Evolutionary conservation across 2,797 vertebrate species (phyloP).

Genomic region (Parambassis ranga): DNA sequence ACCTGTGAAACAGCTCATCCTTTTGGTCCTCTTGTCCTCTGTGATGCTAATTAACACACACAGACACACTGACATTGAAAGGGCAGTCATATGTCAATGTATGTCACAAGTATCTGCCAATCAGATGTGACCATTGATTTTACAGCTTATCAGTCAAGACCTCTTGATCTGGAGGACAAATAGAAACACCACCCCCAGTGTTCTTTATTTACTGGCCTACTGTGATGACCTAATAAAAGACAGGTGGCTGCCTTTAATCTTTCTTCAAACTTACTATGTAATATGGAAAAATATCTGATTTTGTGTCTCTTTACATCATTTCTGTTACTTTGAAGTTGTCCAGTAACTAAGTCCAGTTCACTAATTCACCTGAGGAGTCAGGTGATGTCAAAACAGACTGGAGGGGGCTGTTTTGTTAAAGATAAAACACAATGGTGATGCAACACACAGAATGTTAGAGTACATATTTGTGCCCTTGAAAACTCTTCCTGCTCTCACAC

Average conservation of each 20-base stretch:
- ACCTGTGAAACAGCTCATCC: not conserved
- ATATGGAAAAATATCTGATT: too few species aligned
- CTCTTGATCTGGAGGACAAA: conserved; percentile 12
- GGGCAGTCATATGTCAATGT: not conserved
- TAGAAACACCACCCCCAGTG: not conserved
- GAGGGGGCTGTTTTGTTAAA: too few species aligned
- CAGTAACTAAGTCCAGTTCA: too few species aligned
- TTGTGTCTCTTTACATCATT: not conserved
- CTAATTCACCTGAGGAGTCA: too few species aligned
- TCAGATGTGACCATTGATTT: conserved; percentile 17
- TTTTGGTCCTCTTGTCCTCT: not conserved
- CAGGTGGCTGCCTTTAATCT: too few species aligned
- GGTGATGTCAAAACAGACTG: not conserved
- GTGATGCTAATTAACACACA: not conserved
- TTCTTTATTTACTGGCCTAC: too few species aligned
- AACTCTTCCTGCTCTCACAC: too few species aligned
- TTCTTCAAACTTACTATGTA: too few species aligned
- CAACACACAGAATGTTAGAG: too few species aligned
- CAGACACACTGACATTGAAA: conserved; percentile 23
- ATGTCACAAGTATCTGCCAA: not conserved
- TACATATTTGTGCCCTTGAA: too few species aligned
- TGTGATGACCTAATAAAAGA: too few species aligned
- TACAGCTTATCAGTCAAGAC: conserved; percentile 9
- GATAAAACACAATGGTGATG: too few species aligned
- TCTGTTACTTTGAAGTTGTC: not conserved